phyloP scores from a whole-genome alignment of 1,140 invertebrate species.

The Bombus ignitus region DNA sequence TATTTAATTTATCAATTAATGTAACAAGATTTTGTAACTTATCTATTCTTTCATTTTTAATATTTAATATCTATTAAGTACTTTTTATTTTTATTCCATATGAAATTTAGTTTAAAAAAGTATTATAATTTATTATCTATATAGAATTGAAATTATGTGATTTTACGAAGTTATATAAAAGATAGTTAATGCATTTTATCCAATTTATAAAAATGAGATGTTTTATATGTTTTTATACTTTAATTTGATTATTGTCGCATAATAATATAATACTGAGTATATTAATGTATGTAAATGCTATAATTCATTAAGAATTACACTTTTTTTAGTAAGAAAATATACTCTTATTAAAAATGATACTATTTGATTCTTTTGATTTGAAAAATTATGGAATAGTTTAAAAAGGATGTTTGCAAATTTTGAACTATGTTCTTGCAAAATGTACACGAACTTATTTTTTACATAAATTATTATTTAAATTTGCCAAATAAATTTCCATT shows the following conservation, averaged over 20 bases:
- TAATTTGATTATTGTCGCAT: slow-evolving; percentile 38
- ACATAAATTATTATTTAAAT: slow-evolving; percentile 65
- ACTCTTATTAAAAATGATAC: neutral
- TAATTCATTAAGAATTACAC: neutral
- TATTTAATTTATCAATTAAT: neutral
- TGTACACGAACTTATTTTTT: slow-evolving; percentile 56
- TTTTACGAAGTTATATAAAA: neutral
- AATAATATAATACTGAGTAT: slow-evolving; percentile 9
- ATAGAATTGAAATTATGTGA: neutral
- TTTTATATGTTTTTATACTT: slow-evolving; percentile 26
- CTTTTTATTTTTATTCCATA: neutral
- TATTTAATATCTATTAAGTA: neutral
- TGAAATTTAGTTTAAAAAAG: neutral
- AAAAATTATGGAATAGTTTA: neutral
- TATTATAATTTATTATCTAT: neutral
- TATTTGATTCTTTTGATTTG: neutral
- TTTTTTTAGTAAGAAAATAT: slow-evolving; percentile 37
- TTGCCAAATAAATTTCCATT: slow-evolving; percentile 84
- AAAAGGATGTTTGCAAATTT: slow-evolving; percentile 10
- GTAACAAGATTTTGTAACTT: neutral
- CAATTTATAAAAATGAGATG: neutral
- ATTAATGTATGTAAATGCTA: slow-evolving; percentile 20
- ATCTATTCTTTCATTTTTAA: neutral
- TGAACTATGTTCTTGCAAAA: neutral
- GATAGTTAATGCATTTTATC: neutral